phyloP scores from a whole-genome alignment of 64 coral and sea anemone genomes.

The Montipora capricornis region DNA sequence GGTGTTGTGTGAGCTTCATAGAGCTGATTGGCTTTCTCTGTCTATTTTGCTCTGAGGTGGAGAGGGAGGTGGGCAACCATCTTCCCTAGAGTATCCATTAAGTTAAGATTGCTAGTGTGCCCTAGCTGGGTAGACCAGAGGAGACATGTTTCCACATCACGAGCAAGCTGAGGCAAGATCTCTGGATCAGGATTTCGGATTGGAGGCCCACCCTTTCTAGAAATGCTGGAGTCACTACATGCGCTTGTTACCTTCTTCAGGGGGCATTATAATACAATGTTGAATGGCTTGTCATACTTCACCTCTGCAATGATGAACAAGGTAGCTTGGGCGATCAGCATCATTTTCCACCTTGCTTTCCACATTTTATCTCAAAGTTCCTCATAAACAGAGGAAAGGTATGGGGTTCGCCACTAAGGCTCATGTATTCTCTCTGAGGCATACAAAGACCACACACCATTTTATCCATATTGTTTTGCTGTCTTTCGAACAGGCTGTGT shows the following conservation, averaged over 20 bases:
- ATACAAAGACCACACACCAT: conserved; percentile 4
- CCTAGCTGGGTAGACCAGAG: background rate
- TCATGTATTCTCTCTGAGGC: conserved; percentile 51
- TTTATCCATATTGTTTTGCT: background rate
- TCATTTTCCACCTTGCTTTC: conserved; percentile 23
- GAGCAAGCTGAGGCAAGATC: no score
- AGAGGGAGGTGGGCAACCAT: background rate
- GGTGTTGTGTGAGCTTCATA: no score
- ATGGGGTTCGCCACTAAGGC: conserved; percentile 24
- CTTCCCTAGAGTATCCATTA: conserved; percentile 13
- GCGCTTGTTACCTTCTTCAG: background rate
- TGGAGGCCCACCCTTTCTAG: no score
- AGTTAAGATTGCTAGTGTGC: conserved; percentile 13
- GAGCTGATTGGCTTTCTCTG: no score
- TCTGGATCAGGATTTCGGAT: no score
- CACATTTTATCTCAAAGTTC: conserved; percentile 35
- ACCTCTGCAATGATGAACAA: no score
- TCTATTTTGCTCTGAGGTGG: no score
- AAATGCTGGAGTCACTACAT: no score
- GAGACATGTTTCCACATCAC: no score
- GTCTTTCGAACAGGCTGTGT: no score
- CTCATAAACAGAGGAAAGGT: conserved; percentile 18
- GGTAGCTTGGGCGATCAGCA: background rate
- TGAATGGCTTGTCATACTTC: no score
- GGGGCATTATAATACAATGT: background rate